Percentiles rank a stretch among this genome's conserved stretches.
phyloP scores from a whole-genome alignment of 1,140 invertebrate genomes.

The Scaptomyza graminum region DNA sequence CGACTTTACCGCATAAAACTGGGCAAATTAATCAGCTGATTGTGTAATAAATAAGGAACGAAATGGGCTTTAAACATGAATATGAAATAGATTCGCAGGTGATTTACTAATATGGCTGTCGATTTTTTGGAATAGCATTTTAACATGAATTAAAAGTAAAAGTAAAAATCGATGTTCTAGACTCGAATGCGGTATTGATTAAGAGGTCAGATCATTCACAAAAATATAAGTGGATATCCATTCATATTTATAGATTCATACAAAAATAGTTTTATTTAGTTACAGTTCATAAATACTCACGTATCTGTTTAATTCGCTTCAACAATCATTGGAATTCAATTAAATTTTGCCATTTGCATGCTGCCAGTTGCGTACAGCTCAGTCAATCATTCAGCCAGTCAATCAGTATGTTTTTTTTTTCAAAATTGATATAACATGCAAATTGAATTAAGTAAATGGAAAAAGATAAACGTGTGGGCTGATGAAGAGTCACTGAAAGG shows the following conservation, averaged over 20 bases:
- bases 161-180: too few relatives aligned
- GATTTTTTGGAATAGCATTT: background rate
- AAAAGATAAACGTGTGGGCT: constrained; percentile 23
- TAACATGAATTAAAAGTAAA: background rate
- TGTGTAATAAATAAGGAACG: constrained; percentile 14
- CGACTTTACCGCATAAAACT: background rate
- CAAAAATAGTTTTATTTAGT: too few relatives aligned
- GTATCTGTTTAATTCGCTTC: constrained; percentile 20
- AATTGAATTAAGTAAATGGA: constrained; percentile 70
- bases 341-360: constrained; percentile 35
- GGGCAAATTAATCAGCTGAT: constrained; percentile 29
- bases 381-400: constrained; percentile 19
- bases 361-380: background rate
- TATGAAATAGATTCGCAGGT: constrained; percentile 28
- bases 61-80: constrained; percentile 24
- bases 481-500: background rate
- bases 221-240: too few relatives aligned
- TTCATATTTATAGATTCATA: too few relatives aligned
- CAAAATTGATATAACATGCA: constrained; percentile 46
- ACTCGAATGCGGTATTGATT: too few relatives aligned
- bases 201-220: too few relatives aligned
- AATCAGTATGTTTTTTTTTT: constrained; percentile 1
- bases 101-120: background rate
- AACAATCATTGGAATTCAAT: constrained; percentile 37
- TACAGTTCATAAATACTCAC: constrained; percentile 1